A percentile compares a stretch with the other conserved stretches of the same genome.
Evolutionary conservation across 2,888 invertebrate genomes (phyloP).

Genomic region (Sphaerophoria taeniata): DNA sequence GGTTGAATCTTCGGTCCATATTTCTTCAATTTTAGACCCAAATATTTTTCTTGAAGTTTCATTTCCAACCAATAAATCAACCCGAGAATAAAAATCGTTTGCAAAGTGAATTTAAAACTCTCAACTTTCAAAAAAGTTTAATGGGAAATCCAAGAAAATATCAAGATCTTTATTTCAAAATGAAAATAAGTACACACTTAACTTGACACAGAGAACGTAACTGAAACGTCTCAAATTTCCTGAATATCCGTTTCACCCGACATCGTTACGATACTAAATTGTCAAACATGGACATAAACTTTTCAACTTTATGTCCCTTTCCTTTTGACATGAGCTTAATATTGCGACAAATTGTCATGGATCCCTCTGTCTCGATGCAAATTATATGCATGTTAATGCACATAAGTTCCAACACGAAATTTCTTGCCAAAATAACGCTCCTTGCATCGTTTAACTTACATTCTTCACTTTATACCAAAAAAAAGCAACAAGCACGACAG

Average conservation of each 20-base stretch:
- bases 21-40: too few relatives aligned
- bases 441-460: slow-evolving; percentile 14
- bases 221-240: slow-evolving; percentile 32
- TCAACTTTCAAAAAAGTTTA: background rate
- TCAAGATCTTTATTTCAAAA: slow-evolving; percentile 1
- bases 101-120: background rate
- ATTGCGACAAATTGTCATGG: slow-evolving; percentile 49
- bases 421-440: slow-evolving; percentile 20
- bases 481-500: slow-evolving; percentile 1
- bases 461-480: background rate
- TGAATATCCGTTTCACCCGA: slow-evolving; percentile 25
- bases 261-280: background rate
- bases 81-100: too few relatives aligned
- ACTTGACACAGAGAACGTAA: background rate
- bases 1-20: too few relatives aligned
- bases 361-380: slow-evolving; percentile 39
- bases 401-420: slow-evolving; percentile 22
- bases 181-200: background rate
- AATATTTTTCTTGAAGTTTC: too few relatives aligned
- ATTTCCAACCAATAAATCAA: too few relatives aligned
- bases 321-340: slow-evolving; percentile 14
- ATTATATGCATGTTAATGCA: slow-evolving; percentile 33
- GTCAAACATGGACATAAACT: slow-evolving; percentile 45
- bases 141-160: background rate
- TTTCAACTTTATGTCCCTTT: slow-evolving; percentile 35